A percentile compares a stretch with the other conserved stretches of the same genome.
phyloP scores from a whole-genome alignment of 2,113 vertebrate species.

The Casuarius casuarius region DNA sequence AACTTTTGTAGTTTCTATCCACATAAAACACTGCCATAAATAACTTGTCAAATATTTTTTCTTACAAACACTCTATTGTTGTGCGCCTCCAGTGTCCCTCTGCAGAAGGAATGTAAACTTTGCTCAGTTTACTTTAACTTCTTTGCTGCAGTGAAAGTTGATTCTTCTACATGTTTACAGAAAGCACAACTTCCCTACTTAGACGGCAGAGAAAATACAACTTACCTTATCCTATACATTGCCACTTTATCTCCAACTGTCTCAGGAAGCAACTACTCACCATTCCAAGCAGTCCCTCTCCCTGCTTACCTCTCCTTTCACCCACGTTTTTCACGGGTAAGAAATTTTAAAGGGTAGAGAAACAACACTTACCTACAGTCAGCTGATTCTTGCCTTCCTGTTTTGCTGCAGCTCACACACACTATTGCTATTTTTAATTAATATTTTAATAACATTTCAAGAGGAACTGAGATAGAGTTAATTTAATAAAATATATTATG shows the following conservation, averaged over 20 bases:
- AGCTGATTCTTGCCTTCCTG: not conserved
- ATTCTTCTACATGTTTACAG: not conserved
- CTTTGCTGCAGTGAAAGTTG: not conserved
- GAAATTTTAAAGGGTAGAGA: not conserved
- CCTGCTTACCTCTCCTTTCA: not conserved
- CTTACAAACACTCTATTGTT: not conserved
- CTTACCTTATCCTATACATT: not conserved
- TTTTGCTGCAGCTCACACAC: not conserved
- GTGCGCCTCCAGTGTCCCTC: not conserved
- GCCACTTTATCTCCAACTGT: not conserved
- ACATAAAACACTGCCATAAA: not conserved
- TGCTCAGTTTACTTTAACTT: not conserved
- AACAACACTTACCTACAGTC: not conserved
- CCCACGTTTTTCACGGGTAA: not conserved
- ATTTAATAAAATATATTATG: constrained; percentile 13
- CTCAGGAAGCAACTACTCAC: not conserved
- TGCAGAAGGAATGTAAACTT: not conserved
- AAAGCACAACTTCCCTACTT: not conserved
- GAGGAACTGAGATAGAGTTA: not conserved
- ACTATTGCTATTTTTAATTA: not conserved
- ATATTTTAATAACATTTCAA: not conserved
- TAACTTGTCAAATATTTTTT: not conserved
- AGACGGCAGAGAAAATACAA: not conserved
- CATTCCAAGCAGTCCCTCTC: not conserved
- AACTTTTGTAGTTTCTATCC: not conserved